These are phyloP conservation scores for Callospermophilus lateralis DNA, from an alignment of 2,113 vertebrate species.

Conservation along the genomic window DNA sequence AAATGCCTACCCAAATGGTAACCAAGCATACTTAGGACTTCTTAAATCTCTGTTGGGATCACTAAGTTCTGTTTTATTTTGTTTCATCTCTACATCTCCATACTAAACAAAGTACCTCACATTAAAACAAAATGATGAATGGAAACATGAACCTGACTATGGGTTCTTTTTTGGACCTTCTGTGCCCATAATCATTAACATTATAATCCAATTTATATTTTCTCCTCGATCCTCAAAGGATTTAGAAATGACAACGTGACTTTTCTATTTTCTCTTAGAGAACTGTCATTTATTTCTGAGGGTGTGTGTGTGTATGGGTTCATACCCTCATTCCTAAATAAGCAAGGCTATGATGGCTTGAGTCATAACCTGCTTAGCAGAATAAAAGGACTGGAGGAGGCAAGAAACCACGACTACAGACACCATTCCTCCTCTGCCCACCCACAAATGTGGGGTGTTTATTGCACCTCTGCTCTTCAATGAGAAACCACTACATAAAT, in stretches of 20 bases:
- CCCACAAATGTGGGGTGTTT: neutral
- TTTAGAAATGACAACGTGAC: neutral
- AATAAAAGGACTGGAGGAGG: slow-evolving; percentile 1
- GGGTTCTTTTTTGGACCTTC: neutral
- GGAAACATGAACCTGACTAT: neutral
- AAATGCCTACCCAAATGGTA: neutral
- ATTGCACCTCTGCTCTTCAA: neutral
- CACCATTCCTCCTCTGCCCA: neutral
- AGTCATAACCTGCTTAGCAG: neutral
- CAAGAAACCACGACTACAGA: slow-evolving; percentile 9
- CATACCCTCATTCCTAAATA: neutral
- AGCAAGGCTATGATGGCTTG: neutral
- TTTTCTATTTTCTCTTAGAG: slow-evolving; percentile 41
- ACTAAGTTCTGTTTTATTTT: neutral
- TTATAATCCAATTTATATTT: neutral
- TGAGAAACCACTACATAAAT: slow-evolving; percentile 61
- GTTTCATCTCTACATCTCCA: neutral
- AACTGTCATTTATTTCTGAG: slow-evolving; percentile 3
- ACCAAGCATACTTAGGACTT: neutral
- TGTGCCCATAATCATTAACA: neutral
- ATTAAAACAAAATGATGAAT: neutral
- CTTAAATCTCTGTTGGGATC: neutral
- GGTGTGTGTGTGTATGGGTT: neutral
- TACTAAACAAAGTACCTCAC: neutral
- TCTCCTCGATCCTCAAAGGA: slow-evolving; percentile 12